These are phyloP conservation scores for Drosophila sp. DNA, from an alignment of 1,140 invertebrate genomes.

Conservation along the genomic window DNA sequence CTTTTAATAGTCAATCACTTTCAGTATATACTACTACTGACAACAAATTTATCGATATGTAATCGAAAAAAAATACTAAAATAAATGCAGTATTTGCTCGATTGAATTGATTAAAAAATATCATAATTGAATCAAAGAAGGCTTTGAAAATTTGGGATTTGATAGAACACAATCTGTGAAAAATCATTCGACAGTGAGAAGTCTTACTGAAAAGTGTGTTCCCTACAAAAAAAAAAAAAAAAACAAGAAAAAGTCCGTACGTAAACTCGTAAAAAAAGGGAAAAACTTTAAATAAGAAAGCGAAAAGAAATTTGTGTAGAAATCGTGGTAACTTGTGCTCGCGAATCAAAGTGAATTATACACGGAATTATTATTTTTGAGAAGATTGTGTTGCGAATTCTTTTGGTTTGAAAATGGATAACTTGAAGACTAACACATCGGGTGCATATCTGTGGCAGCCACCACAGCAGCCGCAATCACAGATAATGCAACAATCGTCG, in stretches of 20 bases:
- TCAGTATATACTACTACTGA: background rate
- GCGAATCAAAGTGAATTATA: background rate
- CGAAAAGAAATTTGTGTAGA: background rate
- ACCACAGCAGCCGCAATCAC: constrained; percentile 24
- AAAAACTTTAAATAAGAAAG: constrained; percentile 12
- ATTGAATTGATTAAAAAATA: background rate
- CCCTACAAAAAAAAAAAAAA: constrained; percentile 39
- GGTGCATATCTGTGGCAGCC: constrained; percentile 61
- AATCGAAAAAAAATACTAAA: background rate
- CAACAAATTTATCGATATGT: background rate
- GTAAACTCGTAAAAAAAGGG: constrained; percentile 13
- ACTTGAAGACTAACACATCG: constrained; percentile 57
- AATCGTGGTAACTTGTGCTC: background rate
- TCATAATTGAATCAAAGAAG: constrained; percentile 13
- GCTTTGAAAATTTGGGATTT: constrained; percentile 24
- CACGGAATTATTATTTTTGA: too few species aligned
- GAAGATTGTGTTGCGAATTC: background rate
- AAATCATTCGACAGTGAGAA: constrained; percentile 56
- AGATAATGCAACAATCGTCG: constrained; percentile 23
- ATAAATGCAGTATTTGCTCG: background rate
- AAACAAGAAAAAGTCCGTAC: constrained; percentile 7
- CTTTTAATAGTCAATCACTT: too few species aligned
- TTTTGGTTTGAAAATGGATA: constrained; percentile 52
- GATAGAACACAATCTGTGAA: background rate
- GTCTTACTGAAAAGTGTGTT: constrained; percentile 52